Percentiles rank a stretch among this genome's conserved stretches.
These are phyloP conservation scores for Patiria pectinifera DNA, from an alignment of 53 echinoderm and acorn worm genomes.

Conservation along the genomic window DNA sequence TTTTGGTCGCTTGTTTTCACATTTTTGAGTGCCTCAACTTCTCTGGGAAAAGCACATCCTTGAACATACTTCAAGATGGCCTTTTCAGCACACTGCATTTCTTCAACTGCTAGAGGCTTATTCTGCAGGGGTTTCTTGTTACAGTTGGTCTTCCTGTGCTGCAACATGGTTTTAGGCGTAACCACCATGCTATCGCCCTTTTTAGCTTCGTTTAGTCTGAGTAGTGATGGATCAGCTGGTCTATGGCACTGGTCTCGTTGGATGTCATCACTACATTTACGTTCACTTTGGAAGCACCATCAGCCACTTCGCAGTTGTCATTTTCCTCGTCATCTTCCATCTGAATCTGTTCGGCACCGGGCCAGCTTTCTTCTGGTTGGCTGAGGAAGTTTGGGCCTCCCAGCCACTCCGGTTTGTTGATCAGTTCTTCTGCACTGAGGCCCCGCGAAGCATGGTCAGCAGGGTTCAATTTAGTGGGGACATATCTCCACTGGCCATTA, in stretches of 20 bases:
- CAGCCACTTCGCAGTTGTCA: conserved; percentile 1
- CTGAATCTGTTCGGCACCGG: neutral
- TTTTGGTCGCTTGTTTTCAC: neutral
- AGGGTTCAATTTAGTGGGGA: conserved; percentile 8
- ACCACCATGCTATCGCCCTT: conserved; percentile 68
- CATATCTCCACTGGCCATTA: neutral
- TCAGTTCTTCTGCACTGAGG: conserved; percentile 27
- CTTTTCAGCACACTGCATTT: conserved; percentile 49
- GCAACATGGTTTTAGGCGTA: conserved; percentile 16
- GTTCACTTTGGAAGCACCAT: conserved; percentile 9
- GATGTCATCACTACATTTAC: conserved; percentile 25
- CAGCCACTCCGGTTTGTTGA: conserved; percentile 46
- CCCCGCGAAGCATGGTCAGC: conserved; percentile 2
- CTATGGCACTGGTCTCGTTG: neutral
- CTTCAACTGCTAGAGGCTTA: conserved; percentile 24
- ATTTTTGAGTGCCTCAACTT: conserved; percentile 30
- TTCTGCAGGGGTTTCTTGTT: conserved; percentile 5
- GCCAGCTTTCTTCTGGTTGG: conserved; percentile 23
- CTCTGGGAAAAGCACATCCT: conserved; percentile 12
- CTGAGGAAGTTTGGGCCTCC: conserved; percentile 56
- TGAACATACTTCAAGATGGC: conserved; percentile 53
- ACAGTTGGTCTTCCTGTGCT: neutral
- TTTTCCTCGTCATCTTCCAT: neutral
- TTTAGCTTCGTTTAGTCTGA: conserved; percentile 35
- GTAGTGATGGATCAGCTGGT: conserved; percentile 41